phyloP scores from a whole-genome alignment of 1,140 invertebrate species.

The Diplogasteroides magnus region DNA sequence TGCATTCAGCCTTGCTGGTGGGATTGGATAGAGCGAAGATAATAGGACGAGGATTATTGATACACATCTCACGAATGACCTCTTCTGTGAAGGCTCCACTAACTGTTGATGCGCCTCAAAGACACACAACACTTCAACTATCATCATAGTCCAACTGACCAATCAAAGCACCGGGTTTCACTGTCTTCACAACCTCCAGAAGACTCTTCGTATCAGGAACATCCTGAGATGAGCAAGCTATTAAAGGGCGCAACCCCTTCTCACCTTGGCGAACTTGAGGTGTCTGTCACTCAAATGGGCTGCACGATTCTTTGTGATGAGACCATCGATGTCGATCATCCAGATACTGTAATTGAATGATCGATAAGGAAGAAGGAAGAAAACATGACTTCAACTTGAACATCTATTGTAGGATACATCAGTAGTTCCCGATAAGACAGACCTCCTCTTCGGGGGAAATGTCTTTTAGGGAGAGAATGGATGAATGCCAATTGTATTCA shows the following conservation, averaged over 20 bases:
- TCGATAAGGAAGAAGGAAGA: too few relatives aligned
- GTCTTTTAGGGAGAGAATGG: neutral
- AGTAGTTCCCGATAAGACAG: too few relatives aligned
- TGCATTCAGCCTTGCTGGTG: conserved; percentile 90
- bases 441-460: neutral
- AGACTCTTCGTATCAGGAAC: conserved; percentile 71
- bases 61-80: conserved; percentile 77
- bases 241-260: neutral
- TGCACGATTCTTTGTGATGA: conserved; percentile 49
- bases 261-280: conserved; percentile 26
- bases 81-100: conserved; percentile 79
- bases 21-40: conserved; percentile 94
- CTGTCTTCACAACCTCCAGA: conserved; percentile 70
- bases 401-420: too few relatives aligned
- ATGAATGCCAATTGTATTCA: neutral
- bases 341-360: conserved; percentile 77
- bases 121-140: neutral
- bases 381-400: too few relatives aligned
- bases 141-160: conserved; percentile 46
- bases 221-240: conserved; percentile 56
- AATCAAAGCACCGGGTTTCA: conserved; percentile 79
- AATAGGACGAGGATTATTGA: conserved; percentile 77
- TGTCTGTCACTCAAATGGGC: conserved; percentile 26
- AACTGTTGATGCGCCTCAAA: conserved; percentile 67
- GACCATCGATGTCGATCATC: conserved; percentile 61